Conservation (phyloP, 1,140 invertebrate species). For the Diabrotica virgifera region DNA sequence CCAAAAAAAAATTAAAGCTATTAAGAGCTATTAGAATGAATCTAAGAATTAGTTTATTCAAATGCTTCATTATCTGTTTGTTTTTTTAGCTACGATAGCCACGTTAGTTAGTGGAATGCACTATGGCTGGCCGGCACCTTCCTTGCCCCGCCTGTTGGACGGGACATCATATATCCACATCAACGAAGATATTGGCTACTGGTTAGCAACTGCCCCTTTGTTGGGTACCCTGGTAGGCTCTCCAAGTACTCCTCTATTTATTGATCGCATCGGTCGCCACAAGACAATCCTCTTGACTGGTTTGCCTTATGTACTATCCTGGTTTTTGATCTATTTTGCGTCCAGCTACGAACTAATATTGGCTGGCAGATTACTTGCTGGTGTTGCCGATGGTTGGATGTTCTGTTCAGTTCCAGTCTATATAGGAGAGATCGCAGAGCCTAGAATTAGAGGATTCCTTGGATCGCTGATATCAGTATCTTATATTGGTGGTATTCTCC, state of each 20-base stretch:
- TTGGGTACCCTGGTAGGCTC: conserved; percentile 53
- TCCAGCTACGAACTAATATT: conserved; percentile 54
- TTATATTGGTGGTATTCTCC: conserved; percentile 60
- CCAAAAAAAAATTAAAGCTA: no score
- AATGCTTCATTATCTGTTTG: no score
- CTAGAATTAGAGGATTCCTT: conserved; percentile 60
- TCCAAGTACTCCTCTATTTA: conserved; percentile 44
- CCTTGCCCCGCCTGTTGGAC: conserved; percentile 34
- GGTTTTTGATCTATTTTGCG: conserved; percentile 60
- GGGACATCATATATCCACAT: conserved; percentile 47
- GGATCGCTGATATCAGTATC: conserved; percentile 36
- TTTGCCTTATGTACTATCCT: conserved; percentile 63
- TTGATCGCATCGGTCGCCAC: conserved; percentile 64
- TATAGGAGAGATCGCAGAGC: conserved; percentile 66
- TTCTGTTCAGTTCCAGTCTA: conserved; percentile 65
- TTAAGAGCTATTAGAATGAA: no score
- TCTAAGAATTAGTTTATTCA: no score
- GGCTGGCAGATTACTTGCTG: conserved; percentile 53
- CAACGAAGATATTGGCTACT: conserved; percentile 59
- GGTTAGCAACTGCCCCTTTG: conserved; percentile 54
- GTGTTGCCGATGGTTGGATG: conserved; percentile 65
- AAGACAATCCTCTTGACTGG: conserved; percentile 60
- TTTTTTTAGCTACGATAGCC: conserved; percentile 37
- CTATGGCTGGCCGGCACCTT: conserved; percentile 43
- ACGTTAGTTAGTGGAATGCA: conserved; percentile 42